Percentiles rank a stretch among this genome's conserved stretches.
Evolutionary conservation across 2,113 vertebrate species (phyloP).

Genomic region (Chionis minor): DNA sequence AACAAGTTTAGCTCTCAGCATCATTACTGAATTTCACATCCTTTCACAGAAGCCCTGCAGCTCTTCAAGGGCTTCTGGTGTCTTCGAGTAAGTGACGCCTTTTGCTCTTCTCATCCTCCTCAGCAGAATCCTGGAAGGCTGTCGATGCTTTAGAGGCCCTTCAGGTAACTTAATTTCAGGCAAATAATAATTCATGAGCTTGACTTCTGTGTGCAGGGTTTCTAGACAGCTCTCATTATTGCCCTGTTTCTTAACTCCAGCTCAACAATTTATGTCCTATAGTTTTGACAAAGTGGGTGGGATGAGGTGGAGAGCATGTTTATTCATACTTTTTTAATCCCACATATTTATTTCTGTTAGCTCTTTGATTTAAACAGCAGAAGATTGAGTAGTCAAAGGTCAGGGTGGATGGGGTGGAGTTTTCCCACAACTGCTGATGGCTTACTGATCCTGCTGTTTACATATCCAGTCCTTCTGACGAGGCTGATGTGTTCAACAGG

Average conservation of each 20-base stretch:
- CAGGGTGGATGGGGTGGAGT: conserved; percentile 45
- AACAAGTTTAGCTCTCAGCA: neutral
- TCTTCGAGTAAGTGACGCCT: neutral
- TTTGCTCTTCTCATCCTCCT: neutral
- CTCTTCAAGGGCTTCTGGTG: neutral
- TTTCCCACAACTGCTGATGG: conserved; percentile 54
- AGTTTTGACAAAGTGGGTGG: neutral
- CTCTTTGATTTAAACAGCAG: conserved; percentile 52
- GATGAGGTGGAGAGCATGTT: neutral
- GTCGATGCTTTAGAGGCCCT: neutral
- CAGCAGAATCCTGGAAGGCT: neutral
- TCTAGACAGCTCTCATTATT: neutral
- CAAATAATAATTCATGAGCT: neutral
- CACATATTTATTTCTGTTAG: conserved; percentile 40
- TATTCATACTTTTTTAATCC: neutral
- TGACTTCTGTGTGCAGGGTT: neutral
- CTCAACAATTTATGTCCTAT: neutral
- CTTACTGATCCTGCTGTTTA: conserved; percentile 24
- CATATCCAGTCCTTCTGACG: neutral
- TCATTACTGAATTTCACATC: neutral
- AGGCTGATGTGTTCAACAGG: neutral
- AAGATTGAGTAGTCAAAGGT: conserved; percentile 20
- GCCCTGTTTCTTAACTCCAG: neutral
- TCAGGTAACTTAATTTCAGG: neutral
- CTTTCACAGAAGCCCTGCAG: neutral